Conservation (phyloP, 2,888 invertebrate species). For the Drosophila austrosaltans region DNA sequence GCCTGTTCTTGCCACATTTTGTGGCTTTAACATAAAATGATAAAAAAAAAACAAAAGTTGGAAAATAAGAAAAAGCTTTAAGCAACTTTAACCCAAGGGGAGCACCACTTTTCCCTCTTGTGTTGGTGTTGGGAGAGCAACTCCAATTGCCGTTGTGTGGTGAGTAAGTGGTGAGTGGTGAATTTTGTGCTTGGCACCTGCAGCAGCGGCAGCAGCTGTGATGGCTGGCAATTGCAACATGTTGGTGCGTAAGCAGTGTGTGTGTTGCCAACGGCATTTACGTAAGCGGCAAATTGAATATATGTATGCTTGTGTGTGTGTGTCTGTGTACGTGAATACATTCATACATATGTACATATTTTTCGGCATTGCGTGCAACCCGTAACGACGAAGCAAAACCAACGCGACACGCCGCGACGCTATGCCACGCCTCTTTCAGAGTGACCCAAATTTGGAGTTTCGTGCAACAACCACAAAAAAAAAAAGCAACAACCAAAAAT, state of each 20-base stretch:
- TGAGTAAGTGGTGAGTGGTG: conserved; percentile 48
- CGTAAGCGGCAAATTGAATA: conserved; percentile 19
- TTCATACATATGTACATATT: background rate
- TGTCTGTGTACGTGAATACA: background rate
- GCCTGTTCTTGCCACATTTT: conserved; percentile 5
- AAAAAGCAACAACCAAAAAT: conserved; percentile 23
- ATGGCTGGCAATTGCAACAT: conserved; percentile 53
- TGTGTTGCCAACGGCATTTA: conserved; percentile 21
- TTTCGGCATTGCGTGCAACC: conserved; percentile 50
- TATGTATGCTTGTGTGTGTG: conserved; percentile 21
- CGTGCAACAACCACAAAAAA: conserved; percentile 41
- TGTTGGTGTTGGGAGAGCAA: background rate
- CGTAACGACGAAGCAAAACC: conserved; percentile 24
- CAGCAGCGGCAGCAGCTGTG: conserved; percentile 46
- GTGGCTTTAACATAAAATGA: background rate
- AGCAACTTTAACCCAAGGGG: conserved; percentile 12
- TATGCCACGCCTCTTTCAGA: conserved; percentile 59
- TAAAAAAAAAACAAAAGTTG: background rate
- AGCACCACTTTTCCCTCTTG: background rate
- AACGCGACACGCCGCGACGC: conserved; percentile 1
- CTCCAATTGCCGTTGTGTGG: background rate
- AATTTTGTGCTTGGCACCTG: conserved; percentile 58
- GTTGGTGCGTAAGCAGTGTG: conserved; percentile 35
- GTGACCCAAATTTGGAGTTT: conserved; percentile 62
- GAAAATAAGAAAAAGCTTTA: conserved; percentile 15